Percentiles rank a stretch among this genome's conserved stretches.
These are phyloP conservation scores for Conopomorpha cramerella DNA, from an alignment of 1,140 invertebrate species.

Conservation along the genomic window DNA sequence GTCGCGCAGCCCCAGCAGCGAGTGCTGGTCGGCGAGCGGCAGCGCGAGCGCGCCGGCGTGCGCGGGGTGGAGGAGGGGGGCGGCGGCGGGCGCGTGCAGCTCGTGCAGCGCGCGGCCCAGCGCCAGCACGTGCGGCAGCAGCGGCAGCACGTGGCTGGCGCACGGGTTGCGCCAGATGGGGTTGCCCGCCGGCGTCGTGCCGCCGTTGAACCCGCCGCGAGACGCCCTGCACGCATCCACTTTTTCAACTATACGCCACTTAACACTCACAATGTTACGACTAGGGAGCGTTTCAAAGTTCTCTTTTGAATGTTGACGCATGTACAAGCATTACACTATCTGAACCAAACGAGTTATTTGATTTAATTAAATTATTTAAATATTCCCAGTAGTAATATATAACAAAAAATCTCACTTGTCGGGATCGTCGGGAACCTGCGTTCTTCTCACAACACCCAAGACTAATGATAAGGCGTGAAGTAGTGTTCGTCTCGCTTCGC, in stretches of 20 bases:
- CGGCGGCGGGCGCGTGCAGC: conserved; percentile 71
- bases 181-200: conserved; percentile 74
- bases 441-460: conserved; percentile 83
- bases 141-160: conserved; percentile 76
- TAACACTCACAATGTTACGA: too few species aligned
- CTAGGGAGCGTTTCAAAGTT: too few species aligned
- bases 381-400: too few species aligned
- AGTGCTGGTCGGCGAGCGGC: conserved; percentile 27
- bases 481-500: conserved; percentile 58
- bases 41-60: conserved; percentile 28
- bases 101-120: conserved; percentile 79
- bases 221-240: conserved; percentile 69
- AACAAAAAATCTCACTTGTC: conserved; percentile 65
- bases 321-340: too few species aligned
- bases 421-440: conserved; percentile 80
- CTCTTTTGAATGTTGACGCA: too few species aligned
- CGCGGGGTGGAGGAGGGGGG: conserved; percentile 18
- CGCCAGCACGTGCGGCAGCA: conserved; percentile 77
- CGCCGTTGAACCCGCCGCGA: conserved; percentile 80
- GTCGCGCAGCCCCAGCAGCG: conserved; percentile 27
- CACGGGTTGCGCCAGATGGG: conserved; percentile 84
- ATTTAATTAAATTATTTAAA: too few species aligned
- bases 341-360: too few species aligned
- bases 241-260: too few species aligned
- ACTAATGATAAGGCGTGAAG: conserved; percentile 73